A percentile compares a stretch with the other conserved stretches of the same genome.
Evolutionary conservation across 2,113 vertebrate species (phyloP).

Genomic region (Corythaixoides concolor): DNA sequence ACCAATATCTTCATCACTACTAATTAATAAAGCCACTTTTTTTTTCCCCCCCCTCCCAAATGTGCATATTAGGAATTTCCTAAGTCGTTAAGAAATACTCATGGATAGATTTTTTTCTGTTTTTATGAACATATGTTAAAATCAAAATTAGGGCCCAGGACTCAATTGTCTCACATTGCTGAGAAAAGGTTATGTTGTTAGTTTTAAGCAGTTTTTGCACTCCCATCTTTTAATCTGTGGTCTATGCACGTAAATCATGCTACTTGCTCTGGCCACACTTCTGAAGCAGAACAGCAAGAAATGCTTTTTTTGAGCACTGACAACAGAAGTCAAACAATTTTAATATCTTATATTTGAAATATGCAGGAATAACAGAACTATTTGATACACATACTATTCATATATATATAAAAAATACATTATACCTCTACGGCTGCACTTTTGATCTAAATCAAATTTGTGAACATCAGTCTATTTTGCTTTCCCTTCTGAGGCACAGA

Average conservation of each 20-base stretch:
- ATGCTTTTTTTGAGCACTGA: not conserved
- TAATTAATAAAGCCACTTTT: not conserved
- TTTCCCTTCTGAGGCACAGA: constrained; percentile 5
- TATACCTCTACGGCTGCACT: not conserved
- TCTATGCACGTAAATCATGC: not conserved
- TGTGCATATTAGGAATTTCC: not conserved
- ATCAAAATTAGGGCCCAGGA: not conserved
- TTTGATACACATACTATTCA: not conserved
- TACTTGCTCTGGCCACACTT: not conserved
- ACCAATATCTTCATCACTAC: not conserved
- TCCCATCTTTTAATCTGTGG: not conserved
- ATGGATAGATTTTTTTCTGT: not conserved
- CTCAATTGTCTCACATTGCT: not conserved
- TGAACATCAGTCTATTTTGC: not conserved
- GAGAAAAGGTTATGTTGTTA: not conserved
- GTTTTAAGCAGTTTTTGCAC: not conserved
- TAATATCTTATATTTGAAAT: not conserved
- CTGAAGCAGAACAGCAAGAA: not conserved
- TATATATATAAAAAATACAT: not conserved
- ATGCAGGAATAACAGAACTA: not conserved
- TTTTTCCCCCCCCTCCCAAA: not conserved
- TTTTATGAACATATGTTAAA: not conserved
- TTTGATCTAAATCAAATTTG: not conserved
- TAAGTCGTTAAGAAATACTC: not conserved
- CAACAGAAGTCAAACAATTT: not conserved